phyloP scores from a whole-genome alignment of 2,797 vertebrate species.

The Diplodus sargus region DNA sequence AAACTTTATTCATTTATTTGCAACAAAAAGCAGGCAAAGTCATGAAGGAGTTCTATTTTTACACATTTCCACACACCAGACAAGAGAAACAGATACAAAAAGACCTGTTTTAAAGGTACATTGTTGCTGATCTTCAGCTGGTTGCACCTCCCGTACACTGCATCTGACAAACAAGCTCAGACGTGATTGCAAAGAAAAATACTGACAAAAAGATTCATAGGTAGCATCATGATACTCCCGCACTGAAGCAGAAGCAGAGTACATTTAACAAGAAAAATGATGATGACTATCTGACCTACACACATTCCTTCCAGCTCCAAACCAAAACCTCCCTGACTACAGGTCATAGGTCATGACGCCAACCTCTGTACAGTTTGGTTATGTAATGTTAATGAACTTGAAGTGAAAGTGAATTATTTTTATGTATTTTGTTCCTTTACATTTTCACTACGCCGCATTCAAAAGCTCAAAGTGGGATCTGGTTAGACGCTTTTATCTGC shows the following conservation, averaged over 20 bases:
- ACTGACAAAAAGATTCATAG: background rate
- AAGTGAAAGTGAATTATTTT: too few species aligned
- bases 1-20: too few species aligned
- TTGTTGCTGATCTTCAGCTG: background rate
- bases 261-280: background rate
- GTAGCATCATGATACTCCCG: background rate
- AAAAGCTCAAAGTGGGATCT: background rate
- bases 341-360: background rate
- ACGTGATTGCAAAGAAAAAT: slow-evolving; percentile 9
- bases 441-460: too few species aligned
- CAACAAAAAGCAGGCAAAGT: too few species aligned
- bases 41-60: too few species aligned
- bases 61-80: too few species aligned
- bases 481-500: background rate
- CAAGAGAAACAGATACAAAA: background rate
- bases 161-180: background rate
- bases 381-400: too few species aligned
- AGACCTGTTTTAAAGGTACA: background rate
- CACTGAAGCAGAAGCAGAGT: background rate
- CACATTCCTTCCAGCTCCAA: background rate
- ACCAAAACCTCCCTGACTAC: background rate
- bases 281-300: background rate
- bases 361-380: too few species aligned
- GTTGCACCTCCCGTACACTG: background rate
- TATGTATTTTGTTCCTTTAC: background rate